Percentiles rank a stretch among this genome's conserved stretches.
Conservation (phyloP, 2,888 invertebrate genomes). For the Zygogramma bicolorata region DNA sequence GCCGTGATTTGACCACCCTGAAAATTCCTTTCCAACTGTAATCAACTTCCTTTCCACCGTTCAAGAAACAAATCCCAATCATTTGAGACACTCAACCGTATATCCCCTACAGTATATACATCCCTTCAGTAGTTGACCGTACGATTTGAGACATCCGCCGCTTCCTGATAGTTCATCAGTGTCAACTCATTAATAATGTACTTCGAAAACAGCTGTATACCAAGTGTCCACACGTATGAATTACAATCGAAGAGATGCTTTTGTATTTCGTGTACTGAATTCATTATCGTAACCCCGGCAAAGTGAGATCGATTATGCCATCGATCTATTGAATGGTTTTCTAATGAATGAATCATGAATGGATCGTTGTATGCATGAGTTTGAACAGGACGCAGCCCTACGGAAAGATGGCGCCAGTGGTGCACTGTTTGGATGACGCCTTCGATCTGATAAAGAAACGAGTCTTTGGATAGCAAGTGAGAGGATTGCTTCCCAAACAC, state of each 20-base stretch:
- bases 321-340: neutral
- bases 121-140: neutral
- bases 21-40: neutral
- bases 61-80: neutral
- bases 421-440: too few relatives aligned
- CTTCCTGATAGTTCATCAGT: slow-evolving; percentile 15
- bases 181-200: slow-evolving; percentile 15
- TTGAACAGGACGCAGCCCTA: neutral
- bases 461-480: too few relatives aligned
- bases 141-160: neutral
- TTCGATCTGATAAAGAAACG: too few relatives aligned
- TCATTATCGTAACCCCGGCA: neutral
- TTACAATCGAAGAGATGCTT: slow-evolving; percentile 23
- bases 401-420: neutral
- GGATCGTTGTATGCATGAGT: neutral
- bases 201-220: slow-evolving; percentile 12
- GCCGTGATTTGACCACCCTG: neutral
- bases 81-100: neutral
- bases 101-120: neutral
- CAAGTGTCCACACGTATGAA: slow-evolving; percentile 18
- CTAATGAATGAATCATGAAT: neutral
- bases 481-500: too few relatives aligned
- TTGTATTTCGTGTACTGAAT: slow-evolving; percentile 18
- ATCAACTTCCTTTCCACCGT: neutral
- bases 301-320: neutral